Base-by-base conservation (phyloP, 2,888 invertebrate species). In the Cataglyphis albicans region DNA sequence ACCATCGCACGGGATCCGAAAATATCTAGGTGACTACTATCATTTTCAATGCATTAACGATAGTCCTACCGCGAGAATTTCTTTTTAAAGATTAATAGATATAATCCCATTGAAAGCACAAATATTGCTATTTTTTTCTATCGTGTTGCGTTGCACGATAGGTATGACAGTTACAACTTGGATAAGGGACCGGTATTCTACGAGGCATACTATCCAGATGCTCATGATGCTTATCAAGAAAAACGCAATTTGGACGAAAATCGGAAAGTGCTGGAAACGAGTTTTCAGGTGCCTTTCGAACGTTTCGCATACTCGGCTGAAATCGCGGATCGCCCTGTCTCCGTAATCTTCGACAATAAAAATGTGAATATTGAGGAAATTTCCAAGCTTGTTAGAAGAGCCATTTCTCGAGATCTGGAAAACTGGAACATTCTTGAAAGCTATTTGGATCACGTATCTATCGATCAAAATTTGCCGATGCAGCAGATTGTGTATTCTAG, bases 121-220 rank as follows among this genome's bases (percentile, higher is more conserved):
- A 25, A 55, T 64, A n/a, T 55, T 10, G 35, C 55, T 35, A 5
- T 44, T 21, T 15, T 75, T 64, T 18, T 15, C 32, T 32, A 35
- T 35, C 15, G 25, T 29, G 10, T 48, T n/a, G 10, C 38, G 4
- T 64, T 25, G 4, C 12, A 41, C 9, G 3, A 25, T 44, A 92
- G 92, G 21, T 89, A 89, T 80, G 86, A 87, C 15, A 87, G 90
- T 70, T 92, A 92, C 73, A 88, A 93, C 65, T 86, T 92, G 10
- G 88, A 89, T 55, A 88, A 87, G 32, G 91, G 92, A 5, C 93
- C 93, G 0, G 92, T 93, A 0, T 84, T 93, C 38, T 93, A 93
- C 74, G 92, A 93, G 70, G 93, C 93, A 0, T 93, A 93, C 70
- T 93, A 93, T 70, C 92, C 93, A 4, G 91, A 91, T 18, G 70